Conservation (phyloP, 2,888 invertebrate species). For the Pseudanteris insignis region DNA sequence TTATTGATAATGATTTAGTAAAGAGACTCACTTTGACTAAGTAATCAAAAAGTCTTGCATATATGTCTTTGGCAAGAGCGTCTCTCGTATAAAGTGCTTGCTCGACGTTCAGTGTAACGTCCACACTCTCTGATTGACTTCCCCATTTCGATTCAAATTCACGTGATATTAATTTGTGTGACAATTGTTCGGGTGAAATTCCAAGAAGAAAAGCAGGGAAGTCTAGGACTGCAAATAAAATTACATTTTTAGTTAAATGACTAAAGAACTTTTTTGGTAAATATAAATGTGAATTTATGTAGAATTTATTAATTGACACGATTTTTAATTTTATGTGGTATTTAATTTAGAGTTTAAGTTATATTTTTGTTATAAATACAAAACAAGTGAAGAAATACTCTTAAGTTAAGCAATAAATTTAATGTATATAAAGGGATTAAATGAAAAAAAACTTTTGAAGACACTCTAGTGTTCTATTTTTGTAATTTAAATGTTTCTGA, state of each 20-base stretch:
- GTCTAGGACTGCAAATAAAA: constrained; percentile 68
- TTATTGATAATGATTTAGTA: too few species aligned
- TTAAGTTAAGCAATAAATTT: too few species aligned
- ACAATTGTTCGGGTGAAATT: constrained; percentile 69
- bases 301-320: too few species aligned
- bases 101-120: constrained; percentile 73
- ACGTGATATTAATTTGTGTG: constrained; percentile 71
- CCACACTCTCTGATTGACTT: constrained; percentile 71
- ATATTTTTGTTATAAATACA: too few species aligned
- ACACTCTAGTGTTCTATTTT: too few species aligned
- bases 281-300: too few species aligned
- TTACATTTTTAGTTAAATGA: background rate
- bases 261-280: background rate
- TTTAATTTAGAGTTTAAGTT: too few species aligned
- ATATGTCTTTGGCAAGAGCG: constrained; percentile 74
- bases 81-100: constrained; percentile 74
- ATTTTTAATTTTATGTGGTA: too few species aligned
- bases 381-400: too few species aligned
- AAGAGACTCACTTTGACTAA: constrained; percentile 67
- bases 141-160: constrained; percentile 77
- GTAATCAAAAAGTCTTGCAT: constrained; percentile 73
- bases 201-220: constrained; percentile 73
- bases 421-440: too few species aligned
- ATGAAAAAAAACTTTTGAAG: too few species aligned
- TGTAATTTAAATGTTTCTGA: too few species aligned